Base-by-base conservation (phyloP, 2,888 invertebrate genomes). In the Scaptomyza caliginosa region DNA sequence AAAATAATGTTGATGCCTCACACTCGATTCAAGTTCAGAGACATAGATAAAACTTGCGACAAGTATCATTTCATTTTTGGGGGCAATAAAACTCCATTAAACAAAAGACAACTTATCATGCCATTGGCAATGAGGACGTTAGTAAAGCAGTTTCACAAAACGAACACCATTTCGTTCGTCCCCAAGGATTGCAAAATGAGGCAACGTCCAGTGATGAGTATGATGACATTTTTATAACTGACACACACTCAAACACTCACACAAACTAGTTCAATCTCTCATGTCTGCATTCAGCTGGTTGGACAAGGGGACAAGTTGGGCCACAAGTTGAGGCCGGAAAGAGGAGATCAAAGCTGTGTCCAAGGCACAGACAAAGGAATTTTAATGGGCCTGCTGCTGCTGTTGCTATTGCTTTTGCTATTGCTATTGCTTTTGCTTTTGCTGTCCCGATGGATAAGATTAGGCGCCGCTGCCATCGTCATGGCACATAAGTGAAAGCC, bases 161-260 rank as follows among this genome's bases (percentile, higher is more conserved):
- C 54, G 28, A 68, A 75, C 43, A 19, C 58, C 52, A 57, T 34
- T 34, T 8, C 8, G 7, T 8, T 1, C 23, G 48, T 75, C 79
- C 77, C 71, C 10, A 30, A 62, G 74, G 82, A 85, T 74, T 77
- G 63, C 77, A 77, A 63, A 84, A 71, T 59, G 74, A 60, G 78
- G 36, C 77, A 74, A 60, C 65, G 59, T 49, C 45, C 76, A 56
- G 45, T 68, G 81, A 80, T 78, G 86, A 73, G 78, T 59, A 74
- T 77, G 83, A 81, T 84, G 78, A 67, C 74, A 74, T 74, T 86
- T 81, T 78, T 78, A 78, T 77, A 83, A 72, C 83, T 76, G 49
- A 49, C 17, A 55, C 45, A 50, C 19, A 48, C 28, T 42, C 40
- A 48, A 0, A 36, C 39, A 49, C 39, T 48, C 45, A 34, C 54